These are phyloP conservation scores for Ceratosolen fusciceps DNA, from an alignment of 1,140 invertebrate species.

Conservation along the genomic window DNA sequence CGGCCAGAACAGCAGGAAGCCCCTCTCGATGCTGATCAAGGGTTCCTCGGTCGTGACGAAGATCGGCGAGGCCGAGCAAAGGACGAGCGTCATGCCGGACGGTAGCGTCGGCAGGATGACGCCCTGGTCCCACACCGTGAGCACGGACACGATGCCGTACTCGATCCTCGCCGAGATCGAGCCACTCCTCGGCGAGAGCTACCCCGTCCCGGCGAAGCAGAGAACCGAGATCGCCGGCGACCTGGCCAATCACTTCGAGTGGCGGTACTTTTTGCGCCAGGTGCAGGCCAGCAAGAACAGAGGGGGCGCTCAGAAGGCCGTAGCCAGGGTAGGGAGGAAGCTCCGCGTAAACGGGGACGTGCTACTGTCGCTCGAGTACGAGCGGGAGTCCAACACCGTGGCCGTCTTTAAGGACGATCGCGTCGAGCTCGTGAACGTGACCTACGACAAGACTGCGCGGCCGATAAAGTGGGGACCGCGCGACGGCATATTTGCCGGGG, in stretches of 20 bases:
- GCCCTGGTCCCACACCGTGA: conserved; percentile 87
- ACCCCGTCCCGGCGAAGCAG: conserved; percentile 91
- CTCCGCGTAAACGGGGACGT: conserved; percentile 92
- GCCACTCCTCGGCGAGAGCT: conserved; percentile 87
- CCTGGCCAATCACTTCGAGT: conserved; percentile 93
- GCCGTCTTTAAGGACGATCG: conserved; percentile 92
- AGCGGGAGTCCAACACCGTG: conserved; percentile 89
- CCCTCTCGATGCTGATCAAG: conserved; percentile 88
- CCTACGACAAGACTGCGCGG: conserved; percentile 91
- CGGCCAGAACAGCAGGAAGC: conserved; percentile 84
- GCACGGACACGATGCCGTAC: conserved; percentile 89
- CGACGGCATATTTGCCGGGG: conserved; percentile 86
- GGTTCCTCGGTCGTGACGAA: conserved; percentile 87
- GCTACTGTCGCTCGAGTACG: conserved; percentile 92
- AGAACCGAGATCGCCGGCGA: conserved; percentile 90
- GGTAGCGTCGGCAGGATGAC: conserved; percentile 84
- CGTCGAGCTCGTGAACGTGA: conserved; percentile 90
- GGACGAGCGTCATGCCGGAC: conserved; percentile 85
- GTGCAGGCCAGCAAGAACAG: conserved; percentile 75
- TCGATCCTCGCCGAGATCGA: conserved; percentile 86
- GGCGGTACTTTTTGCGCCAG: conserved; percentile 89
- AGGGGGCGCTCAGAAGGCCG: conserved; percentile 70
- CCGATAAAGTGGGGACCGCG: conserved; percentile 91
- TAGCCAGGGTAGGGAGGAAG: conserved; percentile 79
- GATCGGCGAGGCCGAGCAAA: conserved; percentile 84